These are phyloP conservation scores for Rotaria sp. DNA, from an alignment of 2,888 invertebrate genomes.

Conservation along the genomic window DNA sequence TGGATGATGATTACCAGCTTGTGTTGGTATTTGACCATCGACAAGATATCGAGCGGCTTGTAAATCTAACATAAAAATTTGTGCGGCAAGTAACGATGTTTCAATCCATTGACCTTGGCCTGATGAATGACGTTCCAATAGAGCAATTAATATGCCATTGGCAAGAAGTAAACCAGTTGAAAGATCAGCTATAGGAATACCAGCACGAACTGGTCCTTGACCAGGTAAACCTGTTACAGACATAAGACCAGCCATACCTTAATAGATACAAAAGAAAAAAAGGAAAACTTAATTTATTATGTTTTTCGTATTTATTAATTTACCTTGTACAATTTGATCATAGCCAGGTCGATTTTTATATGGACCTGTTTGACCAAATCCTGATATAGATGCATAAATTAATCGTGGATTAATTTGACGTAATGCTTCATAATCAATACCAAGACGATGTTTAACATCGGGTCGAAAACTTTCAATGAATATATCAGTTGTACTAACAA, in stretches of 20 bases:
- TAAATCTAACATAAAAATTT: slow-evolving; percentile 27
- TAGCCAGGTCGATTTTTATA: slow-evolving; percentile 25
- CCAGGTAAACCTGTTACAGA: not conserved
- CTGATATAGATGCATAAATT: slow-evolving; percentile 1
- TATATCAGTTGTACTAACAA: not conserved
- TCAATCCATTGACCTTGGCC: slow-evolving; percentile 1
- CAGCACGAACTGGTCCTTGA: slow-evolving; percentile 19
- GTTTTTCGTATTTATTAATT: too few species aligned
- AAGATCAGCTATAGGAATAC: slow-evolving; percentile 14
- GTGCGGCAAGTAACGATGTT: not conserved
- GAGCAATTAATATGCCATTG: not conserved
- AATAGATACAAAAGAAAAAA: not conserved
- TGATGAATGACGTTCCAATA: not conserved
- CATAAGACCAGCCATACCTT: slow-evolving; percentile 18
- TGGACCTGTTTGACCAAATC: slow-evolving; percentile 25
- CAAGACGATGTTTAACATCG: slow-evolving; percentile 14
- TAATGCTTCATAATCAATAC: slow-evolving; percentile 28
- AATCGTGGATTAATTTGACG: slow-evolving; percentile 3
- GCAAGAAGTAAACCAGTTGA: slow-evolving; percentile 3
- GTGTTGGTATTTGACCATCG: not conserved
- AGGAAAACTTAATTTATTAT: too few species aligned
- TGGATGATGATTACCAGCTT: slow-evolving; percentile 27
- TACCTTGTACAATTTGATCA: slow-evolving; percentile 21
- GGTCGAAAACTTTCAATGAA: slow-evolving; percentile 25
- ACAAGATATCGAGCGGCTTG: slow-evolving; percentile 14